Evolutionary conservation across 1,140 invertebrate genomes (phyloP).

Genomic region (Anoplophora glabripennis): DNA sequence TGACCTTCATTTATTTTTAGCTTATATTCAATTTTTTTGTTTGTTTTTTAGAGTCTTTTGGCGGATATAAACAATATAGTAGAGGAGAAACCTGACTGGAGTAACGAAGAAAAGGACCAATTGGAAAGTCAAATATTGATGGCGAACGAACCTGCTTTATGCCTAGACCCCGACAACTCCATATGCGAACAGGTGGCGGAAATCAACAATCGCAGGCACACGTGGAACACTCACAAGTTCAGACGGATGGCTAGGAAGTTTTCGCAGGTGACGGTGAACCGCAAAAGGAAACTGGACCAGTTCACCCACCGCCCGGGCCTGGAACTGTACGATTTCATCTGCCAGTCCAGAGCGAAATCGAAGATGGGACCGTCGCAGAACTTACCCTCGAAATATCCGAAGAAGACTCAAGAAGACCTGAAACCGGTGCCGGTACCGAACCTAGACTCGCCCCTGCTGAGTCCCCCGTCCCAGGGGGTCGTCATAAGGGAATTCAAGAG

Average conservation of each 20-base stretch:
- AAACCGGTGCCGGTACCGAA: constrained; percentile 50
- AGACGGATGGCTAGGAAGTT: constrained; percentile 71
- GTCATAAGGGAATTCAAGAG: constrained; percentile 40
- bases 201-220: constrained; percentile 68
- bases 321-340: constrained; percentile 67
- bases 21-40: constrained; percentile 10
- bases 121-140: constrained; percentile 81
- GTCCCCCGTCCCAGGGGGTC: constrained; percentile 46
- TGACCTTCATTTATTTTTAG: no score
- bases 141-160: constrained; percentile 79
- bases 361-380: neutral
- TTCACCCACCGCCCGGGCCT: constrained; percentile 74
- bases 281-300: constrained; percentile 84
- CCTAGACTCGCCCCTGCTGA: constrained; percentile 49
- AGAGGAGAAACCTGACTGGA: constrained; percentile 44
- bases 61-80: constrained; percentile 44
- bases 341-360: constrained; percentile 42
- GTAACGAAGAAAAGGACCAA: constrained; percentile 71
- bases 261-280: constrained; percentile 76
- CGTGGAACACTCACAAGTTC: constrained; percentile 72
- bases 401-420: constrained; percentile 15
- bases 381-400: neutral
- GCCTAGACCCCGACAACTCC: constrained; percentile 80
- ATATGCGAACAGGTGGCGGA: constrained; percentile 71
- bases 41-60: constrained; percentile 40